A percentile compares a stretch with the other conserved stretches of the same genome.
These are phyloP conservation scores for Eurytoma adleriae DNA, from an alignment of 2,888 invertebrate genomes.

Conservation along the genomic window DNA sequence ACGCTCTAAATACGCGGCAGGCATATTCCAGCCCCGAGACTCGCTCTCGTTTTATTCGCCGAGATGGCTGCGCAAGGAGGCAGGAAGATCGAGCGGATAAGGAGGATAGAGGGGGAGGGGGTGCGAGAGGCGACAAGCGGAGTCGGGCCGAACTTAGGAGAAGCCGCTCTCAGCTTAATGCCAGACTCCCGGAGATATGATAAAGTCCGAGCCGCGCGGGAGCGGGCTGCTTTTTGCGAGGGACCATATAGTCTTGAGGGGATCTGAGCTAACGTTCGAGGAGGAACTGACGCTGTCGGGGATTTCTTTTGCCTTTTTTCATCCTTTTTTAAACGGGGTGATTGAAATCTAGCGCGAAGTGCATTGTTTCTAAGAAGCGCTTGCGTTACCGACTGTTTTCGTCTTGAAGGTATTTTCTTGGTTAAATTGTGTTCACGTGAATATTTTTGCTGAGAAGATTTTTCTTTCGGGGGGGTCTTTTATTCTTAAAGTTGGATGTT, in stretches of 20 bases:
- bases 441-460: not conserved
- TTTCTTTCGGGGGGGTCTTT: not conserved
- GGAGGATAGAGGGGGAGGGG: conserved; percentile 22
- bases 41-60: conserved; percentile 14
- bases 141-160: no score
- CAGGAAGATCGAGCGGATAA: conserved; percentile 37
- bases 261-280: conserved; percentile 16
- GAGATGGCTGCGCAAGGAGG: not conserved
- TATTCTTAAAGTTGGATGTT: no score
- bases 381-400: no score
- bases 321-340: not conserved
- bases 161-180: conserved; percentile 8
- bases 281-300: conserved; percentile 1
- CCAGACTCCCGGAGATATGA: conserved; percentile 24
- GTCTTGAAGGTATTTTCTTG: no score
- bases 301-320: conserved; percentile 10
- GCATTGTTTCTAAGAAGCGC: not conserved
- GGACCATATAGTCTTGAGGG: not conserved
- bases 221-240: conserved; percentile 27
- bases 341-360: conserved; percentile 31
- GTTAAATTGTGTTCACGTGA: no score
- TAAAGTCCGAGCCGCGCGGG: conserved; percentile 25
- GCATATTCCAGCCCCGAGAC: conserved; percentile 11
- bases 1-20: conserved; percentile 46
- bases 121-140: not conserved